Percentiles rank a stretch among this genome's conserved stretches.
Conservation (phyloP, 1,140 invertebrate genomes). For the Dinothrombium tinctorium region DNA sequence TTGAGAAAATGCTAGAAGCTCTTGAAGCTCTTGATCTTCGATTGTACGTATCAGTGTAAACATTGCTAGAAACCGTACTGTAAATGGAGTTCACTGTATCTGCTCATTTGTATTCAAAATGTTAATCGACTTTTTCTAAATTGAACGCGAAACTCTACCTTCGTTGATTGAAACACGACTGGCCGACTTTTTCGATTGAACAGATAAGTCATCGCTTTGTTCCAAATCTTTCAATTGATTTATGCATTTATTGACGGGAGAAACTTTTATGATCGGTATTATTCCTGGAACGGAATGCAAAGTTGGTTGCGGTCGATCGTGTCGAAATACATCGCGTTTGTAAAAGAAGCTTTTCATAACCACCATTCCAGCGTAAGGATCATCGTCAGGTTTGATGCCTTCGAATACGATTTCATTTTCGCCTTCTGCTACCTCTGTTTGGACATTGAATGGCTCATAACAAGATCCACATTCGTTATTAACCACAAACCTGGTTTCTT, state of each 20-base stretch:
- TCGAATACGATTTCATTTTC: conserved; percentile 9
- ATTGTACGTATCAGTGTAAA: conserved; percentile 1
- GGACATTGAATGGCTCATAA: too few species aligned
- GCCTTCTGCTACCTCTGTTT: too few species aligned
- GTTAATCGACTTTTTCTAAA: background rate
- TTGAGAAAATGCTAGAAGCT: background rate
- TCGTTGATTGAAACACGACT: background rate
- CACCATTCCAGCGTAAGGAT: conserved; percentile 6
- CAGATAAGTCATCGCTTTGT: too few species aligned
- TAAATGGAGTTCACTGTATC: conserved; percentile 2
- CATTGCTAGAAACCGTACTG: background rate
- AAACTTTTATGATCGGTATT: conserved; percentile 3
- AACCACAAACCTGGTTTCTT: background rate
- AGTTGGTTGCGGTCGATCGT: background rate
- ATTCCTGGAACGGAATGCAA: background rate
- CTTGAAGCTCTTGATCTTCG: background rate
- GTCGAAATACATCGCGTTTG: background rate
- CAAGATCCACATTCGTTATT: too few species aligned
- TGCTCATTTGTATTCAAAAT: background rate
- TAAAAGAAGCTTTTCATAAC: conserved; percentile 9
- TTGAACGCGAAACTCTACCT: background rate
- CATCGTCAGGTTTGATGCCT: conserved; percentile 4
- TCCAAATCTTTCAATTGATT: too few species aligned
- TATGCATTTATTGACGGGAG: too few species aligned
- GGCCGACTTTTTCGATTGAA: background rate